Conservation (phyloP, 1,140 invertebrate genomes). For the Leptinotarsa texana region DNA sequence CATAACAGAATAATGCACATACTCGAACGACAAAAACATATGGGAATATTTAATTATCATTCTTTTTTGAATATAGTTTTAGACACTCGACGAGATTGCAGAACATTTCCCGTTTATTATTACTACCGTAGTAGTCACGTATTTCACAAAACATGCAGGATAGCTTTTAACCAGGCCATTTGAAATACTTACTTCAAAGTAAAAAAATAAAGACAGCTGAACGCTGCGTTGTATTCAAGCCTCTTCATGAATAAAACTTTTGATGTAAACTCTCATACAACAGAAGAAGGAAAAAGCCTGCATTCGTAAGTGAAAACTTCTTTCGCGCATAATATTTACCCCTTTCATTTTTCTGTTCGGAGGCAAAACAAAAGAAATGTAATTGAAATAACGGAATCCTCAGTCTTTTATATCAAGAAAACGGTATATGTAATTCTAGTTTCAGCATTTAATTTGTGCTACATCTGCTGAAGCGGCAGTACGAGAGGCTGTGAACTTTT, state of each 20-base stretch:
- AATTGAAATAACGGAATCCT: slow-evolving; percentile 22
- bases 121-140: no score
- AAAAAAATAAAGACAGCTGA: background rate
- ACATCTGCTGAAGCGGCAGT: background rate
- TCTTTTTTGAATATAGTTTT: no score
- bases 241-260: slow-evolving; percentile 22
- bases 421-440: slow-evolving; percentile 18
- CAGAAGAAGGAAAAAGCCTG: slow-evolving; percentile 9
- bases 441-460: slow-evolving; percentile 19
- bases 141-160: background rate
- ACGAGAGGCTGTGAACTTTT: background rate
- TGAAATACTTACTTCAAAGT: background rate
- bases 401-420: slow-evolving; percentile 18
- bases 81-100: no score
- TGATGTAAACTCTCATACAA: slow-evolving; percentile 14
- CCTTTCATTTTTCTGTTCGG: slow-evolving; percentile 13
- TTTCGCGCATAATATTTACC: slow-evolving; percentile 9
- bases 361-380: slow-evolving; percentile 17
- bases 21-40: background rate
- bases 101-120: no score
- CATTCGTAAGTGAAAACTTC: slow-evolving; percentile 10
- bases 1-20: background rate
- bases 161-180: background rate
- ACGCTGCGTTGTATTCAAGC: slow-evolving; percentile 5
- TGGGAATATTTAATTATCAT: no score